A percentile compares a stretch with the other conserved stretches of the same genome.
Conservation (phyloP, 1,140 invertebrate species). For the Subanguina moxae region DNA sequence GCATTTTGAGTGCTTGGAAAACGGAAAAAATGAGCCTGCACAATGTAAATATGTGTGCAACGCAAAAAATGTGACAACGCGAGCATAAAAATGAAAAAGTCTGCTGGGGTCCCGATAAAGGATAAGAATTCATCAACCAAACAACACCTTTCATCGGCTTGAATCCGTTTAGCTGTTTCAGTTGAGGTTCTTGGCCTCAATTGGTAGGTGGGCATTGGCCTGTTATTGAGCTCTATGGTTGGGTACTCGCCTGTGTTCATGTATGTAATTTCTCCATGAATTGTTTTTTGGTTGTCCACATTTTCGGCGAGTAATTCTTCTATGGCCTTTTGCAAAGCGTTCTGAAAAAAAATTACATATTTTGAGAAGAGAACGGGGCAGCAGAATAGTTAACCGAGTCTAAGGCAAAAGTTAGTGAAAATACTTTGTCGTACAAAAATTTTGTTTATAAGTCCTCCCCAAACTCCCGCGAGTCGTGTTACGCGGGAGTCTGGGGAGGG, state of each 20-base stretch:
- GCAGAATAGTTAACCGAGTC: too few species aligned
- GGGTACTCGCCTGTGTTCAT: slow-evolving; percentile 40
- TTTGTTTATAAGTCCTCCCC: too few species aligned
- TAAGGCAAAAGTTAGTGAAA: too few species aligned
- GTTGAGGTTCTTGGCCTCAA: slow-evolving; percentile 16
- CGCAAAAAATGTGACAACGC: too few species aligned
- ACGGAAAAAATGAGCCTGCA: too few species aligned
- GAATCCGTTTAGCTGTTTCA: background rate
- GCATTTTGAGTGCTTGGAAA: too few species aligned
- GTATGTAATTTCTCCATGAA: slow-evolving; percentile 41
- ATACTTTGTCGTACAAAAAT: too few species aligned
- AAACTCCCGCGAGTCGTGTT: too few species aligned
- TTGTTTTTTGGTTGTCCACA: slow-evolving; percentile 29
- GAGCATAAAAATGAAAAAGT: too few species aligned
- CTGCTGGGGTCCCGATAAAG: too few species aligned
- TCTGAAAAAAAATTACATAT: slow-evolving; percentile 15
- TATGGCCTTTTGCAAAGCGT: slow-evolving; percentile 30
- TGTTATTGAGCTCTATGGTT: slow-evolving; percentile 26
- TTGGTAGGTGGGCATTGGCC: slow-evolving; percentile 34
- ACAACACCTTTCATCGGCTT: background rate
- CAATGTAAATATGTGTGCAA: too few species aligned
- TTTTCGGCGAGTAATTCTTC: slow-evolving; percentile 38
- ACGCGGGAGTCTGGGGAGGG: too few species aligned
- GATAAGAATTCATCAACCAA: slow-evolving; percentile 11
- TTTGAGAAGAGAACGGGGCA: slow-evolving; percentile 4